A percentile compares a stretch with the other conserved stretches of the same genome.
Evolutionary conservation across 2,888 invertebrate genomes (phyloP).

Genomic region (Iphiclides podalirius): DNA sequence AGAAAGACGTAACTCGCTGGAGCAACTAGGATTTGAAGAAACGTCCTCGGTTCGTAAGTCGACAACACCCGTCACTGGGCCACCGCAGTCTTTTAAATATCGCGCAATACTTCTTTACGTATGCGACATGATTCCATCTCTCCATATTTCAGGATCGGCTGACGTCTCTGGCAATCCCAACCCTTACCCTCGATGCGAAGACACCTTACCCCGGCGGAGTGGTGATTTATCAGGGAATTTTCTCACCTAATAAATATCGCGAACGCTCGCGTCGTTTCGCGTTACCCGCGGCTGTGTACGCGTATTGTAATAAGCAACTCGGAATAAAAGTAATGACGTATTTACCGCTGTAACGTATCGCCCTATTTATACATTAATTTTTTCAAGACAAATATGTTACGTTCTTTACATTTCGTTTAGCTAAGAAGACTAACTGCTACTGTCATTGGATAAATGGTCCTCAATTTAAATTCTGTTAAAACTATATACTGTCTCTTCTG

Average conservation of each 20-base stretch:
- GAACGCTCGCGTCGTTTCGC: slow-evolving; percentile 47
- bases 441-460: too few relatives aligned
- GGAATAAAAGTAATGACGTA: neutral
- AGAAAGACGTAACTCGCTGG: too few relatives aligned
- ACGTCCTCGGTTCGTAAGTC: too few relatives aligned
- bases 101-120: neutral
- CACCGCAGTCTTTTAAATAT: too few relatives aligned
- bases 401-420: too few relatives aligned
- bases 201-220: slow-evolving; percentile 31
- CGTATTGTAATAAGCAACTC: neutral
- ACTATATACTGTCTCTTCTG: too few relatives aligned
- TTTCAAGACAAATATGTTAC: too few relatives aligned
- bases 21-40: too few relatives aligned
- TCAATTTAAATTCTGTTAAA: too few relatives aligned
- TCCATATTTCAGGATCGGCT: slow-evolving; percentile 49
- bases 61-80: too few relatives aligned
- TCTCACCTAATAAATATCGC: slow-evolving; percentile 70
- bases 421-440: too few relatives aligned
- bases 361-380: too few relatives aligned
- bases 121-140: neutral
- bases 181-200: slow-evolving; percentile 30
- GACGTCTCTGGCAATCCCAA: slow-evolving; percentile 37
- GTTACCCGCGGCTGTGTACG: slow-evolving; percentile 34
- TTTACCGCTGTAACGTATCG: neutral
- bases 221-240: slow-evolving; percentile 57